Evolutionary conservation across 1,140 invertebrate genomes (phyloP), one percentile per base, ranked within the genome.

Genomic region (Calliphora vicina): DNA sequence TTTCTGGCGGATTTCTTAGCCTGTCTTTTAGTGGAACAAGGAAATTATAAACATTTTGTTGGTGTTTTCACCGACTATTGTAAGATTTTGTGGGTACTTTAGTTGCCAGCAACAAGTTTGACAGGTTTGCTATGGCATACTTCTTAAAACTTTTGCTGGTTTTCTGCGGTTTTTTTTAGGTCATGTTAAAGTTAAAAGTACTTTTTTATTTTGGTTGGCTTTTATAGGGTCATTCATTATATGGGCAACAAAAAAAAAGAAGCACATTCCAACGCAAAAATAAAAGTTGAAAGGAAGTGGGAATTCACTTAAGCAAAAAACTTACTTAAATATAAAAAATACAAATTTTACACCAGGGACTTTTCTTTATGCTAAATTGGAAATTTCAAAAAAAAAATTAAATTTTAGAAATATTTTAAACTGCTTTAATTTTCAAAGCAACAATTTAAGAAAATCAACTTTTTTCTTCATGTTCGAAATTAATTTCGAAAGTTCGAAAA

Each of bases 81-180:
- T 42, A 76, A 76, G 73, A 76, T 76, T 35, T 35, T 20, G 73
- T 76, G 73, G 27, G 6, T 76, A 57, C 50, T 15, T 57, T 57
- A 57, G 15, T 15, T 45, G n/a, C n/a, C 6, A 15, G n/a, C 50
- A 57, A 57, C 50, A 57, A 57, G 50, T 57, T 57, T 57, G 50
- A 57, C 50, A 57, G 50, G 50, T 57, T 57, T 57, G 15, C 15
- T 57, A 17, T 57, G 50, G 50, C 50, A 57, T 57, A 57, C 50
- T 57, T 57, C 50, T 57, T 57, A 57, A 35, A 57, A 57, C 17
- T 57, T 57, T 57, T 57, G 50, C 50, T 57, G 50, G 50, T n/a
- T 35, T 17, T 57, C 15, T 57, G 13, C n/a, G 50, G 50, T n/a
- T 35, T 17, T 57, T 57, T 57, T 57, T 57, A 57, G 50, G 50